These are phyloP conservation scores for Protomyctophum bolini DNA, from an alignment of 2,113 vertebrate species.

Conservation along the genomic window DNA sequence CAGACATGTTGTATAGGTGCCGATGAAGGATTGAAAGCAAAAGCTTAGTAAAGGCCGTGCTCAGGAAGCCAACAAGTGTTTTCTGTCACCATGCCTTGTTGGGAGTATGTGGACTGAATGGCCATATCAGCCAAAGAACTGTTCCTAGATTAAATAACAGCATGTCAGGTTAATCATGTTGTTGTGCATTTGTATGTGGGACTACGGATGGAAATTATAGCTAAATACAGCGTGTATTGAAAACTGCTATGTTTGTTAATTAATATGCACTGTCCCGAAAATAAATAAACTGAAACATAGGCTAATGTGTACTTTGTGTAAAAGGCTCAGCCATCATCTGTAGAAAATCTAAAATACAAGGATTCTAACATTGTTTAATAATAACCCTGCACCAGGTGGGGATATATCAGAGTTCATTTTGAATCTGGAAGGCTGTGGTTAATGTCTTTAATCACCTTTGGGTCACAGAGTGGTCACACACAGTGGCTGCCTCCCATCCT, in stretches of 20 bases:
- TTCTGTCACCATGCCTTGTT: slow-evolving; percentile 49
- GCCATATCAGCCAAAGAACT: slow-evolving; percentile 25
- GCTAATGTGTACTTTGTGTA: slow-evolving; percentile 21
- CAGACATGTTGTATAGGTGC: slow-evolving; percentile 8
- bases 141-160: slow-evolving; percentile 6
- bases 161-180: slow-evolving; percentile 10
- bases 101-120: slow-evolving; percentile 25
- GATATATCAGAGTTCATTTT: slow-evolving; percentile 25
- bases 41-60: slow-evolving; percentile 7
- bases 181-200: neutral
- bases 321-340: slow-evolving; percentile 1
- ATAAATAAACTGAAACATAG: too few relatives aligned
- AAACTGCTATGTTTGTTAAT: neutral
- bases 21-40: slow-evolving; percentile 25
- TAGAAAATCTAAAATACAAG: slow-evolving; percentile 25
- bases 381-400: neutral
- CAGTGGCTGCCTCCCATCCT: slow-evolving; percentile 3
- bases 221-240: too few relatives aligned
- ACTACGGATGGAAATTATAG: too few relatives aligned
- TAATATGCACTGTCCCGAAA: too few relatives aligned
- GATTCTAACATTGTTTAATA: slow-evolving; percentile 6
- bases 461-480: slow-evolving; percentile 19
- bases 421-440: slow-evolving; percentile 24
- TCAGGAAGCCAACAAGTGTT: slow-evolving; percentile 26
- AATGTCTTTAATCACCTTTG: slow-evolving; percentile 25